Evolutionary conservation across 2,113 vertebrate genomes (phyloP).

Genomic region (Mustela nigripes): DNA sequence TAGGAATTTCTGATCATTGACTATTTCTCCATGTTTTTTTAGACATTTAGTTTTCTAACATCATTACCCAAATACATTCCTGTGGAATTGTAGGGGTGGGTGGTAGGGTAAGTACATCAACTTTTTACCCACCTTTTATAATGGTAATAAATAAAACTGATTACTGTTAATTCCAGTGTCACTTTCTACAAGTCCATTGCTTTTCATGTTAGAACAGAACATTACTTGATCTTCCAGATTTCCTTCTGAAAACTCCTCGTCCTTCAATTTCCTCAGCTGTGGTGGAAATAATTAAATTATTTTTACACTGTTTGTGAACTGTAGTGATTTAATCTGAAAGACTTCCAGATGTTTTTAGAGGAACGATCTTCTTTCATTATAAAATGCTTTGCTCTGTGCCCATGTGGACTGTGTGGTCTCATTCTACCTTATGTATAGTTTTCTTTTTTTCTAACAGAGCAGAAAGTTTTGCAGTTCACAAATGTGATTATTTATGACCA

Average conservation of each 20-base stretch:
- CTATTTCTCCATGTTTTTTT: background rate
- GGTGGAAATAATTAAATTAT: constrained; percentile 57
- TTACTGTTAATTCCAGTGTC: background rate
- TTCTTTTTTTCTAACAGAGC: background rate
- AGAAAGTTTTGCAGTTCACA: constrained; percentile 34
- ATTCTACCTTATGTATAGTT: background rate
- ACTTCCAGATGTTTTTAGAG: constrained; percentile 29
- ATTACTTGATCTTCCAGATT: constrained; percentile 39
- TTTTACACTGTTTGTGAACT: constrained; percentile 28
- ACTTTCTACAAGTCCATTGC: background rate
- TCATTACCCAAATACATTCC: background rate
- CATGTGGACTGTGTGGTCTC: background rate
- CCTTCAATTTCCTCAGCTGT: background rate
- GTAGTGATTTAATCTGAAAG: constrained; percentile 60
- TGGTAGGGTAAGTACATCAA: background rate
- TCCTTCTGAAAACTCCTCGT: constrained; percentile 48
- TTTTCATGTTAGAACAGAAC: constrained; percentile 40
- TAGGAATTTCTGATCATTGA: background rate
- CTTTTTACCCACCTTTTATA: background rate
- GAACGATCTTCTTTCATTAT: background rate
- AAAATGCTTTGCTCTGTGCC: constrained; percentile 55
- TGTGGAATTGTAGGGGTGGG: background rate
- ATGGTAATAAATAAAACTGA: background rate
- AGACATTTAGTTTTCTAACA: background rate
- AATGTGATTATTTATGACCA: constrained; percentile 1